Evolutionary conservation across 1,140 invertebrate genomes (phyloP), one percentile per base, ranked within the genome.

Genomic region (Aradophagus sp.): DNA sequence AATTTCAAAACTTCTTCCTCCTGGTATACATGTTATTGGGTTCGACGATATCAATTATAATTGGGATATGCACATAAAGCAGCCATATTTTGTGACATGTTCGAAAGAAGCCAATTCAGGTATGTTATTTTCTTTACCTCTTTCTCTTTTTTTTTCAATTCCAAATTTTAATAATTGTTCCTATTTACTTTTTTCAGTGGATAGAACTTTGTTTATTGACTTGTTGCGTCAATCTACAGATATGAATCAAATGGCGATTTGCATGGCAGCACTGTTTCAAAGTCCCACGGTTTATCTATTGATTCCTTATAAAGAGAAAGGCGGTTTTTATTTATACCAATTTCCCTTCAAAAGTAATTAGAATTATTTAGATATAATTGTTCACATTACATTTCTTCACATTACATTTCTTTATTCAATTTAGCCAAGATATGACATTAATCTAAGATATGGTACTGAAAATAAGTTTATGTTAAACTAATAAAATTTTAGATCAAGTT

Each of bases 291-390:
- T 73, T 6, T 73, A 23, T 36, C 39, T 32, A 1, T 16, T 73
- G 7, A 17, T 67, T 8, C 70, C 70, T 16, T 58, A 58, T 36
- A 50, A 63, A 23, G 16, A 52, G 11, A 63, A 67, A 20, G 70
- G 70, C 12, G 70, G 70, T 58, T 73, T 73, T 73, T 73, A 63
- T 34, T n/a, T 73, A 17, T 66, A 62, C 17, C 44, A 13, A 23
- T 5, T 61, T 0, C 52, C 61, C 2, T n/a, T n/a, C n/a, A n/a
- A n/a, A n/a, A n/a, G n/a, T n/a, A n/a, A n/a, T n/a, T n/a, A n/a
- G n/a, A n/a, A n/a, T n/a, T n/a, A n/a, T n/a, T n/a, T n/a, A n/a
- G n/a, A n/a, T n/a, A n/a, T n/a, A n/a, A n/a, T n/a, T n/a, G n/a
- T n/a, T n/a, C n/a, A n/a, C n/a, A n/a, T n/a, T n/a, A n/a, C n/a